Evolutionary conservation across 2,888 invertebrate species (phyloP).

Genomic region (Lydus trimaculatus): DNA sequence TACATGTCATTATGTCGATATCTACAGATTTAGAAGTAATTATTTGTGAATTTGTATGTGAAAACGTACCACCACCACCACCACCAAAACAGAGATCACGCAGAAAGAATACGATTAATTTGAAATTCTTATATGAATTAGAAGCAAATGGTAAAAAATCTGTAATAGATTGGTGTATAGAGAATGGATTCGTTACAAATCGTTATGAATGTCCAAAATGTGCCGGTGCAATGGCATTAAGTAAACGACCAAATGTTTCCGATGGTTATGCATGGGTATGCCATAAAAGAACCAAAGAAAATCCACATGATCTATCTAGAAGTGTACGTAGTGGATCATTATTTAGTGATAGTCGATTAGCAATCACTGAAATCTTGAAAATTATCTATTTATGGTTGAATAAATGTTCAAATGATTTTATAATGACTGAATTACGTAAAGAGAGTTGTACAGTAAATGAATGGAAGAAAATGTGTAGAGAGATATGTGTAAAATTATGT

Average conservation of each 20-base stretch:
- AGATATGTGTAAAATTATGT: neutral
- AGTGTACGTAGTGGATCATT: neutral
- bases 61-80: neutral
- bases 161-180: neutral
- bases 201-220: neutral
- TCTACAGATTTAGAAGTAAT: no score
- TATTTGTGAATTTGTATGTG: no score
- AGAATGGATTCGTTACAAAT: neutral
- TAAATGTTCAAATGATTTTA: neutral
- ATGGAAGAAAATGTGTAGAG: neutral
- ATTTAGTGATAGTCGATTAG: neutral
- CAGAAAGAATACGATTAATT: neutral
- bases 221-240: neutral
- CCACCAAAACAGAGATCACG: neutral
- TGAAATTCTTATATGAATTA: neutral
- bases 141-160: neutral
- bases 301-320: neutral
- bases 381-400: neutral
- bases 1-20: no score
- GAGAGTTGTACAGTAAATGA: neutral
- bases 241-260: neutral
- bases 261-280: neutral
- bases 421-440: neutral
- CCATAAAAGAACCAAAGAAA: neutral
- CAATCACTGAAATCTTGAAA: neutral